A percentile compares a stretch with the other conserved stretches of the same genome.
phyloP scores from a whole-genome alignment of 1,140 invertebrate species.

The Ptiloglossa arizonensis region DNA sequence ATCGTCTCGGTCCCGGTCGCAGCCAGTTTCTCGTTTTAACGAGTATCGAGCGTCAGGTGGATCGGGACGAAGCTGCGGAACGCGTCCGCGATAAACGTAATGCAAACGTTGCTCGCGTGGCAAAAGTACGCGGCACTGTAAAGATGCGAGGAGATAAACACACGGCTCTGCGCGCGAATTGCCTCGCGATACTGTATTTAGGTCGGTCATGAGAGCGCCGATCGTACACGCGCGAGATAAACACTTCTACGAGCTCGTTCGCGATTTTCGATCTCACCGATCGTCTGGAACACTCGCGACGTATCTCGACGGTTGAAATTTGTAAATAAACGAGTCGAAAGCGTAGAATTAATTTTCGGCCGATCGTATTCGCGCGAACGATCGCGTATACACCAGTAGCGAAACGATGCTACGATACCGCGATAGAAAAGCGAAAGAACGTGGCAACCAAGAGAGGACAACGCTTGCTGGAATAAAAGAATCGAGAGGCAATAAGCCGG shows the following conservation, averaged over 20 bases:
- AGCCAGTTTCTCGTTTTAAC: neutral
- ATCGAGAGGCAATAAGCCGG: neutral
- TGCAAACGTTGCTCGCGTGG: neutral
- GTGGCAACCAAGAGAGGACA: neutral
- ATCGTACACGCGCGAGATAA: neutral
- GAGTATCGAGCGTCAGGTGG: neutral
- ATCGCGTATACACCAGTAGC: no score
- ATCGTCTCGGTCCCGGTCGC: neutral
- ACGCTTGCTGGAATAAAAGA: neutral
- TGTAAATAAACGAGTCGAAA: neutral
- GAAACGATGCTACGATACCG: no score
- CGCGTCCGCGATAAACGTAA: neutral
- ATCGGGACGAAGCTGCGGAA: no score
- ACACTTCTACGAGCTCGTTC: neutral
- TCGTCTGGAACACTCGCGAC: no score
- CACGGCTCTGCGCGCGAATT: neutral
- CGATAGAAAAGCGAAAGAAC: neutral
- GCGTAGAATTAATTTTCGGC: neutral
- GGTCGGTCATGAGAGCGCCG: neutral
- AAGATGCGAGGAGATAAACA: slow-evolving; percentile 17
- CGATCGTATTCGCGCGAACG: no score
- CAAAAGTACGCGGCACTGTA: neutral
- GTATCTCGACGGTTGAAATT: no score
- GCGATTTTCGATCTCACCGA: neutral
- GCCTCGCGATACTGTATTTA: slow-evolving; percentile 23